Percentiles rank a stretch among this genome's conserved stretches.
These are phyloP conservation scores for Dendrolimus punctatus DNA, from an alignment of 1,140 invertebrate species.

Conservation along the genomic window DNA sequence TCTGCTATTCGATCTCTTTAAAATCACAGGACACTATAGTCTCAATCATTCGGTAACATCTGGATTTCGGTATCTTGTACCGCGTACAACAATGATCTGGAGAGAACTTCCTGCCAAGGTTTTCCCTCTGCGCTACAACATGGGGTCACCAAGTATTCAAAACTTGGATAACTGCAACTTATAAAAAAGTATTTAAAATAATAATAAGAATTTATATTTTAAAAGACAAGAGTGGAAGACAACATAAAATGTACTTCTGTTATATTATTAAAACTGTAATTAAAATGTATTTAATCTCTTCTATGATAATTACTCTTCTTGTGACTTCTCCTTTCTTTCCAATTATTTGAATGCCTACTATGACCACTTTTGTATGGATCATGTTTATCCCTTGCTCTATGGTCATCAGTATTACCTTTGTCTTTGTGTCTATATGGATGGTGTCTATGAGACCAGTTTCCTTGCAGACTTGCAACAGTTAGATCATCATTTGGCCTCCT, in stretches of 20 bases:
- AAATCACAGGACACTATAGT: too few relatives aligned
- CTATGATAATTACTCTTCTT: constrained; percentile 34
- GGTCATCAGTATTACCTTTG: constrained; percentile 29
- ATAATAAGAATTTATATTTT: too few relatives aligned
- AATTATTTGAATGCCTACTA: constrained; percentile 23
- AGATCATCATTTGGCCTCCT: constrained; percentile 39
- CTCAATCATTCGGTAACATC: too few relatives aligned
- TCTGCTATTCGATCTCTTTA: too few relatives aligned
- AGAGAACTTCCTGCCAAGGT: too few relatives aligned
- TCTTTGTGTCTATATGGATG: constrained; percentile 50
- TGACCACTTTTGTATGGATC: constrained; percentile 23
- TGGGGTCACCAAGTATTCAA: too few relatives aligned
- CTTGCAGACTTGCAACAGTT: constrained; percentile 60
- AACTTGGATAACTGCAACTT: too few relatives aligned
- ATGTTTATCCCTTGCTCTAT: constrained; percentile 20
- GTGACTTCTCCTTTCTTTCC: constrained; percentile 35
- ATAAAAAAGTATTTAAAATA: too few relatives aligned
- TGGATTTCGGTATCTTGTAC: too few relatives aligned
- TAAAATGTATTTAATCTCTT: neutral
- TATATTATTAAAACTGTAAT: neutral
- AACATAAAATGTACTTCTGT: neutral
- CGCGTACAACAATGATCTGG: too few relatives aligned
- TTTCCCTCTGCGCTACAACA: too few relatives aligned
- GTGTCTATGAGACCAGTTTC: constrained; percentile 60
- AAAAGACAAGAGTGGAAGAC: too few relatives aligned